Conservation (phyloP, 2,888 invertebrate genomes). For the Oscheius sp. region DNA sequence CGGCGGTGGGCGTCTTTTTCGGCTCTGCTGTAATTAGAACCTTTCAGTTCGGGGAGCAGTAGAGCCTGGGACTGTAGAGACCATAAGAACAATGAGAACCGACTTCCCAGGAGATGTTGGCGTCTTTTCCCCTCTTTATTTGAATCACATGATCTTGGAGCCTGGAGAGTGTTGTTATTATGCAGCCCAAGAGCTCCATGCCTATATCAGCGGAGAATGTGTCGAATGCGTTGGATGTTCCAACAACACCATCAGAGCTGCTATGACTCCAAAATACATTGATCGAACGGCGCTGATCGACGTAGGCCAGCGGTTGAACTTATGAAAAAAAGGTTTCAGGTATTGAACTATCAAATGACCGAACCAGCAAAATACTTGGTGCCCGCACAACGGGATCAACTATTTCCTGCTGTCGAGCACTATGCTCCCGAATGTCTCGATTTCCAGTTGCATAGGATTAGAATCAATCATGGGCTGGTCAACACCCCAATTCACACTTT, state of each 20-base stretch:
- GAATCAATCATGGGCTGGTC: conserved; percentile 38
- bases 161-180: conserved; percentile 93
- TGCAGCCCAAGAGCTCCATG: conserved; percentile 91
- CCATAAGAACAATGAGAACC: conserved; percentile 60
- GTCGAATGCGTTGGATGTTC: conserved; percentile 99
- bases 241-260: conserved; percentile 96
- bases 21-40: too few species aligned
- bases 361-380: conserved; percentile 67
- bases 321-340: conserved; percentile 71
- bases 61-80: conserved; percentile 62
- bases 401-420: conserved; percentile 59
- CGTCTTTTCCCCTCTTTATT: conserved; percentile 86
- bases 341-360: conserved; percentile 82
- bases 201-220: conserved; percentile 95
- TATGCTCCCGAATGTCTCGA: conserved; percentile 71
- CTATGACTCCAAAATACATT: conserved; percentile 92
- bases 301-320: background rate
- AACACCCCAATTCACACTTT: conserved; percentile 58
- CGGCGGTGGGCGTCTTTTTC: conserved; percentile 51
- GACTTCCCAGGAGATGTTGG: conserved; percentile 62
- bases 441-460: conserved; percentile 67
- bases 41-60: conserved; percentile 63
- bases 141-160: conserved; percentile 85
- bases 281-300: conserved; percentile 87
- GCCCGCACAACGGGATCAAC: conserved; percentile 42